Evolutionary conservation across 2,797 vertebrate genomes (phyloP), one percentile per base, ranked within the genome.

Genomic region (Cryptoprocta ferox): DNA sequence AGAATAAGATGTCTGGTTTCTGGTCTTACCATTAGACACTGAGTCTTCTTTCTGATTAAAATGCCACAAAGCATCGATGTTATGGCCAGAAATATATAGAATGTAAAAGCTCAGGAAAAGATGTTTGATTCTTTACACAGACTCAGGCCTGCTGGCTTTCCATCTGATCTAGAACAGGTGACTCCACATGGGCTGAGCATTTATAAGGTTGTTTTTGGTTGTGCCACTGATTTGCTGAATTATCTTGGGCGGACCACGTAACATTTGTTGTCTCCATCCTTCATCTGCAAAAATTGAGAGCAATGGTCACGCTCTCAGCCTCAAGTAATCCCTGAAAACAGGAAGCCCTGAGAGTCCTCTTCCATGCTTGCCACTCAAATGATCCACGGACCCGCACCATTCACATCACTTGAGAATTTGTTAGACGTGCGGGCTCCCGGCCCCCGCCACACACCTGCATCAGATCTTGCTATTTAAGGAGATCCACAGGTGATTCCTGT

Each of bases 1-100:
- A 18, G 61, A 93, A 28, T 79, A 45, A 95, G 96, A 81, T 90
- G 14, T 75, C 66, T 28, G 39, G 37, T 83, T 71, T 83, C 75
- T 88, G 68, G 19, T 96, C 56, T 91, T 89, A 82, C 10, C 42
- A n/a, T 81, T 94, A 83, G 81, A 89, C 1, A 30, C 19, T 32
- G 37, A 39, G 42, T 75, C 37, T 82, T 94, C 89, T 94, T 94
- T 91, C 90, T 89, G 24, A 75, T 91, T 71, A 48, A 93, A 89
- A 81, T 84, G 63, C 28, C 56, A 45, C 32, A 80, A 3, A 73
- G n/a, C 61, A n/a, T 90, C 26, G 12, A 9, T 32, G 32, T 93
- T 70, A 15, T 32, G 11, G 66, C 82, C 53, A 76, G 71, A 96
- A 88, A 79, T 32, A n/a, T 6, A 66, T 12, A 87, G 71, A 87